phyloP scores from a whole-genome alignment of 2,113 vertebrate genomes.

The Dicentrarchus labrax region DNA sequence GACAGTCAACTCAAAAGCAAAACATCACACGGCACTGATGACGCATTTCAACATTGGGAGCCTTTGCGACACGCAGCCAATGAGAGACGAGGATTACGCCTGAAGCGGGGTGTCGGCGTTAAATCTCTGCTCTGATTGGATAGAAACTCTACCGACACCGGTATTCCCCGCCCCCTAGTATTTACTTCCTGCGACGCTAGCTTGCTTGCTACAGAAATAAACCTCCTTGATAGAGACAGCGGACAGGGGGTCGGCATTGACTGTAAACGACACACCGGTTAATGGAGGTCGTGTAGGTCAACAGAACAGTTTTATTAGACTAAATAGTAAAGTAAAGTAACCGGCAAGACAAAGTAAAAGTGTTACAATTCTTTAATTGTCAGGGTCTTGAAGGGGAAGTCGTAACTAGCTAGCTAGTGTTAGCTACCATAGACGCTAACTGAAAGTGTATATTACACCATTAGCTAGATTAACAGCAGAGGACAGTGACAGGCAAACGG shows the following conservation, averaged over 20 bases:
- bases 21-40: slow-evolving; percentile 35
- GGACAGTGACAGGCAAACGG: neutral
- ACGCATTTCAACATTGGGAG: slow-evolving; percentile 12
- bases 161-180: slow-evolving; percentile 18
- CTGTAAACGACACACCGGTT: neutral
- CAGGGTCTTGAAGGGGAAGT: neutral
- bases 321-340: neutral
- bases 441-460: slow-evolving; percentile 1
- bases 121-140: slow-evolving; percentile 55
- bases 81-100: neutral
- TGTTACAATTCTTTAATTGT: neutral
- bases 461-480: neutral
- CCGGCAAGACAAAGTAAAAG: neutral
- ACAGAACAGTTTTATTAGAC: too few species aligned
- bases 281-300: neutral
- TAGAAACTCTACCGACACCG: neutral
- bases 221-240: slow-evolving; percentile 5
- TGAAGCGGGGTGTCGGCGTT: slow-evolving; percentile 31
- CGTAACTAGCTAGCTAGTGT: neutral
- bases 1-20: slow-evolving; percentile 13
- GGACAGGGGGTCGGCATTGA: neutral
- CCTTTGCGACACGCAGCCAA: slow-evolving; percentile 37
- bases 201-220: slow-evolving; percentile 32
- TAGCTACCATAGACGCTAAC: slow-evolving; percentile 31
- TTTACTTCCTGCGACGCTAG: slow-evolving; percentile 27